Evolutionary conservation across 1,140 invertebrate species (phyloP).

Genomic region (Patella vulgata): DNA sequence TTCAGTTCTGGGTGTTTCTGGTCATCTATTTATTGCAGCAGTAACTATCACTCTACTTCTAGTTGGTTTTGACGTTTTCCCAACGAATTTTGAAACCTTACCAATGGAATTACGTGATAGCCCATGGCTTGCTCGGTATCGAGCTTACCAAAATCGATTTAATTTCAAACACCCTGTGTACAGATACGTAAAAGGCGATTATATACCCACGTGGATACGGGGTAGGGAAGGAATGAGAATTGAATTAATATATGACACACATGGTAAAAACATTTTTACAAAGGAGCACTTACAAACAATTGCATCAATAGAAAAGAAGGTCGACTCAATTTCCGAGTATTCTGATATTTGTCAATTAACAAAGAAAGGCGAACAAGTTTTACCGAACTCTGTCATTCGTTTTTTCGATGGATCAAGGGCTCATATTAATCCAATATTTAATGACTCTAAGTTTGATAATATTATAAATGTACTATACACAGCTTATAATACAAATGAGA

Average conservation of each 20-base stretch:
- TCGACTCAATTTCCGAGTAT: neutral
- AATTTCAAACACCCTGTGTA: conserved; percentile 8
- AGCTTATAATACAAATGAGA: conserved; percentile 16
- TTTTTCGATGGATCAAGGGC: conserved; percentile 37
- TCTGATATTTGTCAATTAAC: neutral
- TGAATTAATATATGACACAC: neutral
- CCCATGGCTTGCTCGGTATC: conserved; percentile 27
- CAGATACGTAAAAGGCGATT: too few species aligned
- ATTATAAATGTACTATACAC: conserved; percentile 24
- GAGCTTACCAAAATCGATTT: conserved; percentile 28
- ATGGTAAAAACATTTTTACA: neutral
- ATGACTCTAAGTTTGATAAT: conserved; percentile 23
- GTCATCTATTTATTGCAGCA: conserved; percentile 37
- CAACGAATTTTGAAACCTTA: conserved; percentile 36
- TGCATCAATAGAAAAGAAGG: neutral
- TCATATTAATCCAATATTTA: conserved; percentile 16
- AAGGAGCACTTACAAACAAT: neutral
- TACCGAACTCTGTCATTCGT: conserved; percentile 19
- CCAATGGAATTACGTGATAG: conserved; percentile 33
- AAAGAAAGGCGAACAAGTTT: conserved; percentile 3
- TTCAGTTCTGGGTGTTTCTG: conserved; percentile 23
- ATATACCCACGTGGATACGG: too few species aligned
- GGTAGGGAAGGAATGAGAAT: too few species aligned
- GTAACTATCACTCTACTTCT: conserved; percentile 24
- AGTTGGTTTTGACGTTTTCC: conserved; percentile 39